These are phyloP conservation scores for Ganaspis brasiliensis DNA, from an alignment of 2,888 invertebrate genomes.

Conservation along the genomic window DNA sequence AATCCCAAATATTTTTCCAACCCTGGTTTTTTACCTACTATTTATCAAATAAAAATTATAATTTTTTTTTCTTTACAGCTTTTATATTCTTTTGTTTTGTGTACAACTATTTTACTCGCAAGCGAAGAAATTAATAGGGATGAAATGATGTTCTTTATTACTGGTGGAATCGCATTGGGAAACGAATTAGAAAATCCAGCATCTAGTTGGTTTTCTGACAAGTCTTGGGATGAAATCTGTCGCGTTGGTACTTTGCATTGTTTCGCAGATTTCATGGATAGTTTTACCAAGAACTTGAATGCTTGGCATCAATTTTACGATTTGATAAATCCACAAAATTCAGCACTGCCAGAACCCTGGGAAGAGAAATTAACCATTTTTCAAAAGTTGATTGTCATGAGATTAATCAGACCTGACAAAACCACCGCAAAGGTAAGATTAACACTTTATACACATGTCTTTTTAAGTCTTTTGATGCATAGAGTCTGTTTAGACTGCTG, in stretches of 20 bases:
- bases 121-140: constrained; percentile 83
- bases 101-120: constrained; percentile 86
- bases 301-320: constrained; percentile 87
- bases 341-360: constrained; percentile 85
- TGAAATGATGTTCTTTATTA: constrained; percentile 86
- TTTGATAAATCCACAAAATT: constrained; percentile 85
- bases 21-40: too few relatives aligned
- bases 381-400: constrained; percentile 87
- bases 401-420: constrained; percentile 90
- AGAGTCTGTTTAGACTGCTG: too few relatives aligned
- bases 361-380: constrained; percentile 84
- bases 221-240: constrained; percentile 91
- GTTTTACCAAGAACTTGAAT: constrained; percentile 81
- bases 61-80: constrained; percentile 58
- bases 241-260: constrained; percentile 82
- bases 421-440: constrained; percentile 80
- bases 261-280: constrained; percentile 83
- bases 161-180: constrained; percentile 88
- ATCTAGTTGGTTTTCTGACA: constrained; percentile 86
- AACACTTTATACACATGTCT: background rate
- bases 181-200: constrained; percentile 85
- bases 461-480: too few relatives aligned
- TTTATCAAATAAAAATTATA: constrained; percentile 10
- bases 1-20: too few relatives aligned
- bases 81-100: constrained; percentile 87